Evolutionary conservation across 2,888 invertebrate species (phyloP).

Genomic region (Macrosoma leucophasiata): DNA sequence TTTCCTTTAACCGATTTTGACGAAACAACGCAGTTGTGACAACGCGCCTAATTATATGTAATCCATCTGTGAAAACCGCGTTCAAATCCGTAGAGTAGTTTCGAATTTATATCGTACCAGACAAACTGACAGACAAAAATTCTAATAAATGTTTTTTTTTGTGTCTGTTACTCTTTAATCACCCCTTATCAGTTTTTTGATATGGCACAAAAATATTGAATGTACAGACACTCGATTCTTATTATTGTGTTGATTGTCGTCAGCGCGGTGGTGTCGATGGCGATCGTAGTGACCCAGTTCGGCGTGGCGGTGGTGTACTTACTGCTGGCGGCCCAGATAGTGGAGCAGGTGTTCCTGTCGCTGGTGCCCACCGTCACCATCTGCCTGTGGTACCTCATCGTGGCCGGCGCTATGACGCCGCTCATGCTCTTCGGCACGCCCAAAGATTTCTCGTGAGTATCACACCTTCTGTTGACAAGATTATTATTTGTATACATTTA

Average conservation of each 20-base stretch:
- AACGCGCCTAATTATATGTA: no score
- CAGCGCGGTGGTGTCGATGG: constrained; percentile 73
- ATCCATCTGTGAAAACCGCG: no score
- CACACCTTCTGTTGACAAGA: no score
- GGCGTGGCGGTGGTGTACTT: constrained; percentile 81
- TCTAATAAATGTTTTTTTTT: no score
- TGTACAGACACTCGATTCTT: background rate
- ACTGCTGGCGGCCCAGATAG: constrained; percentile 78
- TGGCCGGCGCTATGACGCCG: constrained; percentile 76
- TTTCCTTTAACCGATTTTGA: no score
- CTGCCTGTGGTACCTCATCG: constrained; percentile 79
- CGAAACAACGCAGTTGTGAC: no score
- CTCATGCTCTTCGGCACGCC: constrained; percentile 81
- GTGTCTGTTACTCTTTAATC: no score
- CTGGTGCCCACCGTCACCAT: constrained; percentile 69
- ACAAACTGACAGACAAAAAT: no score
- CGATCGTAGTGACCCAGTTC: constrained; percentile 79
- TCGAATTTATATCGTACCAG: no score
- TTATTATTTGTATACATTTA: background rate
- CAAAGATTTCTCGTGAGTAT: constrained; percentile 81
- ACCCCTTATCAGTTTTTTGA: background rate
- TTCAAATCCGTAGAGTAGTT: no score
- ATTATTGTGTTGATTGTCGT: constrained; percentile 6
- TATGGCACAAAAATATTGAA: background rate
- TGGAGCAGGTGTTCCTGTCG: constrained; percentile 71